Evolutionary conservation across 2,797 vertebrate species (phyloP).

Genomic region (Poecilia gillii): DNA sequence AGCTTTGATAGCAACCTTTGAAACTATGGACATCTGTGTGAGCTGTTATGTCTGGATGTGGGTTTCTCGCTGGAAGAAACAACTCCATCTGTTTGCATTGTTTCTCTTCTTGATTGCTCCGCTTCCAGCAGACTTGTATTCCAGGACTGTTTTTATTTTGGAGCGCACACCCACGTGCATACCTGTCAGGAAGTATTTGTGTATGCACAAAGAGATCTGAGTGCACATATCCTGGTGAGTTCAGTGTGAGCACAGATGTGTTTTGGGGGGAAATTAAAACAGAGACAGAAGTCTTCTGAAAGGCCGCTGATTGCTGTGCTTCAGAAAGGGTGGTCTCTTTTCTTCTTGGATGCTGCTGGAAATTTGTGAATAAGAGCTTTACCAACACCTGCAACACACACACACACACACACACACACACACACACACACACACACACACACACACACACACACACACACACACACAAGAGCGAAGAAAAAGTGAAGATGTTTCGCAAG

Average conservation of each 20-base stretch:
- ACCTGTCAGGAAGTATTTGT: conserved; percentile 42
- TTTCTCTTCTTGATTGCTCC: conserved; percentile 60
- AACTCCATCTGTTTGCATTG: conserved; percentile 74
- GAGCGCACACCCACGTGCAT: conserved; percentile 49
- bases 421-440: too few relatives aligned
- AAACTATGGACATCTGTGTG: conserved; percentile 67
- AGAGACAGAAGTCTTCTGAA: conserved; percentile 41
- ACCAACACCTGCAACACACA: conserved; percentile 3
- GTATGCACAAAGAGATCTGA: conserved; percentile 37
- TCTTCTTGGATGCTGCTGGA: conserved; percentile 17
- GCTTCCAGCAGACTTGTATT: conserved; percentile 64
- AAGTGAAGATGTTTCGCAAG: not conserved
- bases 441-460: too few relatives aligned
- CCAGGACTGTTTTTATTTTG: conserved; percentile 50
- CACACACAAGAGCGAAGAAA: not conserved
- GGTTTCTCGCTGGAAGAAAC: conserved; percentile 45
- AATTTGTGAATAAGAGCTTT: conserved; percentile 32
- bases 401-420: too few relatives aligned
- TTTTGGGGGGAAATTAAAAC: conserved; percentile 22
- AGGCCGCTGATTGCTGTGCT: conserved; percentile 36
- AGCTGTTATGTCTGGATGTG: conserved; percentile 23
- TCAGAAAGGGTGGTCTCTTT: conserved; percentile 35
- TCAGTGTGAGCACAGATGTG: conserved; percentile 46
- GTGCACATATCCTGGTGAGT: conserved; percentile 46
- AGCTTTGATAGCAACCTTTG: conserved; percentile 72